Conservation (phyloP, 2,113 vertebrate species). For the Ammodytes dubius region DNA sequence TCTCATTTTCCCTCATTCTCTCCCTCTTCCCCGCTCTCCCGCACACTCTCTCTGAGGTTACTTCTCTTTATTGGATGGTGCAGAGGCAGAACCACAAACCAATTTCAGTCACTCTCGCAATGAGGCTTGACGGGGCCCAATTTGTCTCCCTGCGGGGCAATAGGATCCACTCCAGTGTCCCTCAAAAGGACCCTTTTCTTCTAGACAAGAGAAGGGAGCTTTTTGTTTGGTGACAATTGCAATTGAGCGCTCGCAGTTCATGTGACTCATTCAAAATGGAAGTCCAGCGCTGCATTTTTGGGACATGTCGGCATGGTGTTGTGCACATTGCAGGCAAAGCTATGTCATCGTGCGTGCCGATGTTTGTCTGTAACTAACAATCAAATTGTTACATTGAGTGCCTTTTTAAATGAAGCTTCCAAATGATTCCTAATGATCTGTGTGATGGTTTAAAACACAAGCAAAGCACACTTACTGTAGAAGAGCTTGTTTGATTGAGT, state of each 20-base stretch:
- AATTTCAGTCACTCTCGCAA: slow-evolving; percentile 79
- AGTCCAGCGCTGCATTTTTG: slow-evolving; percentile 9
- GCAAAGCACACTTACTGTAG: slow-evolving; percentile 55
- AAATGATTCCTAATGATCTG: slow-evolving; percentile 65
- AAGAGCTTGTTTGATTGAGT: slow-evolving; percentile 28
- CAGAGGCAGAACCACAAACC: slow-evolving; percentile 80
- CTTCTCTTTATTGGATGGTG: slow-evolving; percentile 79
- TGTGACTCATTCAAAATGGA: slow-evolving; percentile 39
- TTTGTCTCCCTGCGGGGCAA: slow-evolving; percentile 79
- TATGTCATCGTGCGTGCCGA: slow-evolving; percentile 15
- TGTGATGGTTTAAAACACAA: slow-evolving; percentile 21
- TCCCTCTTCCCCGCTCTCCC: slow-evolving; percentile 6
- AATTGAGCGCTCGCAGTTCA: slow-evolving; percentile 51
- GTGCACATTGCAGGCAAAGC: slow-evolving; percentile 10
- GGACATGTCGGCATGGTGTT: slow-evolving; percentile 4
- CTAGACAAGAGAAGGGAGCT: slow-evolving; percentile 49
- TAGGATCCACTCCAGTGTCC: slow-evolving; percentile 76
- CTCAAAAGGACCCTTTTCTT: slow-evolving; percentile 72
- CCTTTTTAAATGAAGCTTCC: slow-evolving; percentile 75
- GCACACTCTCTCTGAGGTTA: slow-evolving; percentile 58
- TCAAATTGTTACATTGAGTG: slow-evolving; percentile 70
- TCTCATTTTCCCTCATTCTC: slow-evolving; percentile 62
- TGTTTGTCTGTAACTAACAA: slow-evolving; percentile 57
- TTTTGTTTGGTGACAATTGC: slow-evolving; percentile 71
- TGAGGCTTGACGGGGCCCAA: slow-evolving; percentile 79